Evolutionary conservation across 2,113 vertebrate species (phyloP).

Genomic region (human (Homo sapiens)): GRCh38 chr4:113860001-113860500

Average conservation of each 20-base stretch:
- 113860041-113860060: background rate
- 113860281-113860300: background rate
- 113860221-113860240: background rate
- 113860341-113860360: background rate
- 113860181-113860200: background rate
- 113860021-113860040: background rate
- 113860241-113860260: background rate
- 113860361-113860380: background rate
- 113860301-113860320: background rate
- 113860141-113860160: background rate
- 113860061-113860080: background rate
- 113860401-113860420: background rate
- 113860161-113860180: background rate
- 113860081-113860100: background rate
- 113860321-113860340: background rate
- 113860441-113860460: background rate
- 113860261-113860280: background rate
- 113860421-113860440: background rate
- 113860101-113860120: background rate
- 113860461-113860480: background rate
- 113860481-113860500: background rate
- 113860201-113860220: background rate
- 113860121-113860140: background rate
- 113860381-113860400: background rate
- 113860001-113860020: background rate